phyloP scores from a whole-genome alignment of 1,140 invertebrate genomes.

The Drosophila chauvacae region DNA sequence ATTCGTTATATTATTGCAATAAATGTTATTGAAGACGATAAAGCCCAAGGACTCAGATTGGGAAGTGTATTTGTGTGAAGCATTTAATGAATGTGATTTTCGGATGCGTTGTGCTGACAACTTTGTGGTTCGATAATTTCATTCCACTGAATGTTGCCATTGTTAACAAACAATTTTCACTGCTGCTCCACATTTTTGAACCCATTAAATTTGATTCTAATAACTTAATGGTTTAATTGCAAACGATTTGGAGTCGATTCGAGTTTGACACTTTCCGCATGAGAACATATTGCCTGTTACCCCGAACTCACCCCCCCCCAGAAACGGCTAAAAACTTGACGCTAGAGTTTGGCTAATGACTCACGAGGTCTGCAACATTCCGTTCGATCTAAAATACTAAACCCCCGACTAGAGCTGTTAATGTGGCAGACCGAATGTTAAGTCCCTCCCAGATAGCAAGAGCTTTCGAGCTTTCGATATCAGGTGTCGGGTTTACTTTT shows the following conservation, averaged over 20 bases:
- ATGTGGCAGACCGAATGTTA: constrained; percentile 35
- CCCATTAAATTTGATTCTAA: constrained; percentile 70
- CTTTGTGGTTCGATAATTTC: constrained; percentile 43
- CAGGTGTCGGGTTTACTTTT: neutral
- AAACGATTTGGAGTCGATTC: constrained; percentile 29
- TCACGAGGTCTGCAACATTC: constrained; percentile 11
- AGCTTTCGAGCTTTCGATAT: constrained; percentile 40
- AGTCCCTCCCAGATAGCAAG: constrained; percentile 26
- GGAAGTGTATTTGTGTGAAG: constrained; percentile 7
- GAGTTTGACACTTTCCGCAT: constrained; percentile 62
- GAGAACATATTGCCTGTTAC: constrained; percentile 9
- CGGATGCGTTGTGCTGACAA: constrained; percentile 30
- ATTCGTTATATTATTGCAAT: neutral
- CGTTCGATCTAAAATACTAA: constrained; percentile 36
- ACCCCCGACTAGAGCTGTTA: constrained; percentile 20
- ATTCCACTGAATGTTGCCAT: constrained; percentile 33
- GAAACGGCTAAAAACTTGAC: constrained; percentile 21
- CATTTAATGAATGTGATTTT: constrained; percentile 41
- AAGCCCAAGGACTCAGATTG: neutral
- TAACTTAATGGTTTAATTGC: constrained; percentile 81
- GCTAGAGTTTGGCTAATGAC: constrained; percentile 27
- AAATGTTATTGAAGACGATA: neutral
- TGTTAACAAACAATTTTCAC: constrained; percentile 35
- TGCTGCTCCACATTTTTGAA: constrained; percentile 31
- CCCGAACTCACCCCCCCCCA: neutral